phyloP scores from a whole-genome alignment of 2,888 invertebrate species.

The Scrobipalpa costella region DNA sequence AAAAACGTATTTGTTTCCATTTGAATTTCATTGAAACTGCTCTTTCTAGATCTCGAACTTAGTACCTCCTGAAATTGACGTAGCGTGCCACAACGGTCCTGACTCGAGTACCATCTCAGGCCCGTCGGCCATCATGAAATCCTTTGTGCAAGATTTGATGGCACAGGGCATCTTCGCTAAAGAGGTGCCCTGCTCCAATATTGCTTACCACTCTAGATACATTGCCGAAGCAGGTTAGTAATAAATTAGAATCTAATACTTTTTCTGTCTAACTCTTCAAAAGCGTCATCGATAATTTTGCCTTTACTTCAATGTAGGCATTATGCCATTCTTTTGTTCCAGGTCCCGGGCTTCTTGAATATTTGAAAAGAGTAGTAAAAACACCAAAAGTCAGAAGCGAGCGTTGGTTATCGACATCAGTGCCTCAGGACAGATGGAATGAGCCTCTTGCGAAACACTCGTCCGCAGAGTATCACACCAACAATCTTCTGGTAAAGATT shows the following conservation, averaged over 20 bases:
- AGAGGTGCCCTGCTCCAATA: conserved; percentile 82
- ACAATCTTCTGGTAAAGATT: conserved; percentile 84
- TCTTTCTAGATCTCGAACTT: conserved; percentile 20
- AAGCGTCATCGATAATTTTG: too few species aligned
- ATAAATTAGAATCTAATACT: not conserved
- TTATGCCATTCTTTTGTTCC: conserved; percentile 12
- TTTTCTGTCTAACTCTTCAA: too few species aligned
- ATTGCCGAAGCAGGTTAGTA: conserved; percentile 78
- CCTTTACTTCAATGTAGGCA: not conserved
- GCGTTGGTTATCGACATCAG: conserved; percentile 92
- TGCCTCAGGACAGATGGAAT: conserved; percentile 85
- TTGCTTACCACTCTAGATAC: conserved; percentile 90
- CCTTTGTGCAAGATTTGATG: conserved; percentile 67
- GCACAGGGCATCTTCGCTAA: conserved; percentile 35
- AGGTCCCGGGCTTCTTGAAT: conserved; percentile 82
- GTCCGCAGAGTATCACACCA: conserved; percentile 92
- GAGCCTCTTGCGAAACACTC: conserved; percentile 81
- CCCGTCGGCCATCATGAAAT: conserved; percentile 77
- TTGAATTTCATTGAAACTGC: too few species aligned
- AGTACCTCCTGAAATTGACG: conserved; percentile 74
- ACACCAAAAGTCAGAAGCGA: conserved; percentile 83
- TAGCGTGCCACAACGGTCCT: conserved; percentile 87
- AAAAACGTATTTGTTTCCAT: not conserved
- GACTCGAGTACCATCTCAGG: conserved; percentile 88
- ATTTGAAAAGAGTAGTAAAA: conserved; percentile 81